These are phyloP conservation scores for Zeus faber DNA, from an alignment of 2,113 vertebrate species.

Conservation along the genomic window DNA sequence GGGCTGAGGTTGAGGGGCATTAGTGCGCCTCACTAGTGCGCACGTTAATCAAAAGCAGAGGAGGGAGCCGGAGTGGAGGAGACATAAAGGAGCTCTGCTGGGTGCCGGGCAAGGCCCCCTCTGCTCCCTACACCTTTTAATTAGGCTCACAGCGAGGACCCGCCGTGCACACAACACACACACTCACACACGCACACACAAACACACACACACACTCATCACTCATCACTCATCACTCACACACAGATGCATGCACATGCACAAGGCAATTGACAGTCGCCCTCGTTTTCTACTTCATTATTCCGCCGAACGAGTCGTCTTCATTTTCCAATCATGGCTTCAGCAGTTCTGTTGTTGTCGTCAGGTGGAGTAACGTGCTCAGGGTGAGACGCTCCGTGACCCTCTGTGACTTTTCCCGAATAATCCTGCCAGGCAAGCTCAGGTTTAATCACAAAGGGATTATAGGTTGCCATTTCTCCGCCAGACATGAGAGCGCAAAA, in stretches of 20 bases:
- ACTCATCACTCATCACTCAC: not conserved
- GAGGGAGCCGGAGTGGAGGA: conserved; percentile 58
- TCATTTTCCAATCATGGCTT: not conserved
- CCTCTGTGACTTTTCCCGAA: too few species aligned
- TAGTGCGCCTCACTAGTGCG: too few species aligned
- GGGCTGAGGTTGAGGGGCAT: conserved; percentile 40
- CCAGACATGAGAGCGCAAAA: too few species aligned
- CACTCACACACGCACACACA: conserved; percentile 26
- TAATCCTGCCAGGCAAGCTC: too few species aligned
- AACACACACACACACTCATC: conserved; percentile 22
- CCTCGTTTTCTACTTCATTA: conserved; percentile 52
- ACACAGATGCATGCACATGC: not conserved
- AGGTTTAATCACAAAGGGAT: too few species aligned
- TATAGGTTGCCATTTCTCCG: too few species aligned
- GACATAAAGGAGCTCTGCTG: conserved; percentile 71
- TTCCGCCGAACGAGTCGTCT: conserved; percentile 24
- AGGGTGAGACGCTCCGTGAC: too few species aligned
- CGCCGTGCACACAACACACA: conserved; percentile 34
- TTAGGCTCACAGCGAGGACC: conserved; percentile 85
- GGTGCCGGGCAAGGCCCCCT: conserved; percentile 70
- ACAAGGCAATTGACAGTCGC: not conserved
- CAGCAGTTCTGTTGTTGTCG: not conserved
- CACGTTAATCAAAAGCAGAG: conserved; percentile 81
- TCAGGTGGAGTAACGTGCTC: not conserved
- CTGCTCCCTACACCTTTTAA: conserved; percentile 84